Base-by-base conservation (phyloP, 2,888 invertebrate genomes). In the Troides helena region DNA sequence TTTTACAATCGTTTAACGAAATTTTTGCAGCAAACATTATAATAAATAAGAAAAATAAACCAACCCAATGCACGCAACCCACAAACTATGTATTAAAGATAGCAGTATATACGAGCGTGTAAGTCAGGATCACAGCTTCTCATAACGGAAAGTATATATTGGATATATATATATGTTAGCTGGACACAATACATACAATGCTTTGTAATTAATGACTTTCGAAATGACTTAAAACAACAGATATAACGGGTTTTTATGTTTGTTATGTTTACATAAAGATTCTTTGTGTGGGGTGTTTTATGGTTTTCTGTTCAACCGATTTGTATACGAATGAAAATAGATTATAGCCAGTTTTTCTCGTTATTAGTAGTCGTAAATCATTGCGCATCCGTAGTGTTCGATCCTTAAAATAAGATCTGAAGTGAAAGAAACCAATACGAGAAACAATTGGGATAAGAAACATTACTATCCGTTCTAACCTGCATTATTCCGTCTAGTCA, bases 221-320 rank as follows among this genome's bases (percentile, higher is more conserved):
- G 86, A 91, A 91, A 91, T 92, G 91, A 92, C 87, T 89, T 90
- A 84, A 88, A 90, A 89, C 88, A 92, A 91, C 92, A 92, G 88
- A 85, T 88, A 89, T 90, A 91, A 90, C 87, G 81, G 46, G 81
- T 84, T 89, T 88, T 90, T 87, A 90, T 83, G 90, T 88, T 85
- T 88, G 87, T 90, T 91, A 86, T 90, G 90, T 91, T 91, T 91
- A 91, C 89, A 86, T 89, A 90, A 91, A 89, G 90, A 90, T 91
- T 90, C 91, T 91, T 91, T 91, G 91, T 91, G 91, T 90, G 89
- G 84, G 88, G 89, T 85, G 89, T 92, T 92, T 92, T 90, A 92
- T 86, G 86, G 92, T 90, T 92, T 92, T 91, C 90, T 90, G 92
- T 91, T 92, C 89, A 86, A 89, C 89, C 91, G 90, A 91, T 91